Base-by-base conservation (phyloP, 2,113 vertebrate genomes). In the Xenopus borealis region DNA sequence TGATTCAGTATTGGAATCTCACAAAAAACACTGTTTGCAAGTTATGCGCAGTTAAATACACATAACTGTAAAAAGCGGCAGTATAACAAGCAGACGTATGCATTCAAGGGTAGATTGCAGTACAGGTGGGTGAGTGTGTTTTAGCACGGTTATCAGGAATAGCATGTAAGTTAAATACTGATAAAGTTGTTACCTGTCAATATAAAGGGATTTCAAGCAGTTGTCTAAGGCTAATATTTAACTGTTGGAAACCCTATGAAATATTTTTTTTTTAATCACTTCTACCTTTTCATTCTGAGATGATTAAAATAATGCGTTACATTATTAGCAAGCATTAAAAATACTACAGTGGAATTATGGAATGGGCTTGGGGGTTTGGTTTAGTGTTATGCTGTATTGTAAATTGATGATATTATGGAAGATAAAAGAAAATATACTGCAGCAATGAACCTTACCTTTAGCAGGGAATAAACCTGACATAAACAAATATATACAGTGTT, bases 81-180 rank as follows among this genome's bases (percentile, higher is more conserved):
- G 8, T 13, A 50, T 50, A 50, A 50, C 47, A 6, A 50, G 11
- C 47, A 50, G 12, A 2, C 14, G 14, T 50, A 2, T 23, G 5
- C 8, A 20, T 61, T 12, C 2, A 12, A 23, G 7, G 58, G 12
- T 23, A 20, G 20, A 20, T 61, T 61, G 8, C 19, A 72, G 72
- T 55, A 18, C 62, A 69, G 75, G 75, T 71, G 61, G 17, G 23
- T 61, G 40, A 76, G 14, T 50, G 45, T 63, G 53, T 79, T 62
- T 79, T 0, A 12, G 72, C 70, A 72, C 65, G 8, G 76, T 80
- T 68, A 78, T 80, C 80, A 53, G 72, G 81, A 78, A 17, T 79
- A 78, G 81, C 52, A 66, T 50, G 50, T 53, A 79, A 80, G 83
- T 80, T 82, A 75, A 79, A 72, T 7, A 20, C 33, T 66, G 67